A percentile compares a stretch with the other conserved stretches of the same genome.
These are phyloP conservation scores for Cryptoleucopteryx plumbea DNA, from an alignment of 2,113 vertebrate species.

Conservation along the genomic window DNA sequence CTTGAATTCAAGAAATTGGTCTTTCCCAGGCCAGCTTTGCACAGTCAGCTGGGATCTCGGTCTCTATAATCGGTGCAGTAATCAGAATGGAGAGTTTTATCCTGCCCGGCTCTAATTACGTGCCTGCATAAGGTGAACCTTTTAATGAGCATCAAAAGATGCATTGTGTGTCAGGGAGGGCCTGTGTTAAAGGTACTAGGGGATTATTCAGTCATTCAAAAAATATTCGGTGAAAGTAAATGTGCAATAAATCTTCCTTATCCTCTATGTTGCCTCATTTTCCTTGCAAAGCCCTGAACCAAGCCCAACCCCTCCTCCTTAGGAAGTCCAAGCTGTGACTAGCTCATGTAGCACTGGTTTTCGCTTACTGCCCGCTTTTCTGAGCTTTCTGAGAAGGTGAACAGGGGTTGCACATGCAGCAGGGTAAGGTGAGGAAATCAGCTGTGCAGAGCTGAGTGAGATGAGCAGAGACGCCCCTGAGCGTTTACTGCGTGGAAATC, in stretches of 20 bases:
- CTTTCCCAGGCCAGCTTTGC: neutral
- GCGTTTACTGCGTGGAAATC: neutral
- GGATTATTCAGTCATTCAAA: neutral
- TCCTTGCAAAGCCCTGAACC: neutral
- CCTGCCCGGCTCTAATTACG: neutral
- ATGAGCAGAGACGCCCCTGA: neutral
- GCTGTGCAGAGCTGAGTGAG: neutral
- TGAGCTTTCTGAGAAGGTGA: accelerated
- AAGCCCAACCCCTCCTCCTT: neutral
- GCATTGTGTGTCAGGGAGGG: neutral
- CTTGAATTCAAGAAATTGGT: neutral
- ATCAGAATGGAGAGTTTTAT: neutral
- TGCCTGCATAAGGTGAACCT: constrained; percentile 10
- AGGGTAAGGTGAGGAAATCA: neutral
- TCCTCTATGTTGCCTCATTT: neutral
- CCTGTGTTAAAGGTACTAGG: neutral
- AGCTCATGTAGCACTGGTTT: accelerated
- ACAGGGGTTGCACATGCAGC: neutral
- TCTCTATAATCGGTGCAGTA: neutral
- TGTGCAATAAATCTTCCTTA: neutral
- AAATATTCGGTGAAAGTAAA: neutral
- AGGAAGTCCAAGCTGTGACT: neutral
- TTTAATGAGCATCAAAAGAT: neutral
- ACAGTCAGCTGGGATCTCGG: neutral
- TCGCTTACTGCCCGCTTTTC: accelerated